phyloP scores from a whole-genome alignment of 1,140 invertebrate genomes.

The Aleiodes sp. region DNA sequence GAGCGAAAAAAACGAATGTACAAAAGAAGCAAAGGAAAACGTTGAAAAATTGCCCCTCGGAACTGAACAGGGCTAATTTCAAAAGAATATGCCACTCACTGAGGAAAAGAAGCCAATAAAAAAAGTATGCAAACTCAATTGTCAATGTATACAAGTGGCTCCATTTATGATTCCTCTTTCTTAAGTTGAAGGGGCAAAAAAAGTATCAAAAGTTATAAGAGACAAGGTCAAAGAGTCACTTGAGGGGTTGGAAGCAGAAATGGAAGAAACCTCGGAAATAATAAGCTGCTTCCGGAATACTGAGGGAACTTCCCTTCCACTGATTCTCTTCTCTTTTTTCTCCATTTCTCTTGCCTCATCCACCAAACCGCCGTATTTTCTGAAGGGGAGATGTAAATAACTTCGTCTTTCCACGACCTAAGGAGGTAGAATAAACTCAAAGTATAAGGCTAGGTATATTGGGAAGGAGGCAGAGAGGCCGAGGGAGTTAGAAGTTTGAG shows the following conservation, averaged over 20 bases:
- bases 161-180: constrained; percentile 19
- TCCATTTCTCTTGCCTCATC: background rate
- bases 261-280: constrained; percentile 35
- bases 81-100: constrained; percentile 8
- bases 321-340: background rate
- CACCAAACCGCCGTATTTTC: background rate
- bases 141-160: constrained; percentile 22
- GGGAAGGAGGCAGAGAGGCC: background rate
- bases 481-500: too few relatives aligned
- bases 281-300: constrained; percentile 35
- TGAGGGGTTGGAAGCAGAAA: background rate
- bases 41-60: background rate
- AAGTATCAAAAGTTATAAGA: constrained; percentile 40
- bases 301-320: background rate
- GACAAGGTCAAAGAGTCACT: constrained; percentile 39
- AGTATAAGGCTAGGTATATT: background rate
- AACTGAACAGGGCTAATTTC: constrained; percentile 21
- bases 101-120: background rate
- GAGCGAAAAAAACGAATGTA: too few relatives aligned
- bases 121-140: constrained; percentile 34
- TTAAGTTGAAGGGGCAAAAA: background rate
- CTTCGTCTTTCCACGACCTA: constrained; percentile 22
- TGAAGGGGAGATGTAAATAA: constrained; percentile 30
- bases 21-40: background rate
- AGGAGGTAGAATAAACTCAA: constrained; percentile 1